Conservation (phyloP, 2,113 vertebrate genomes). For the Irena cyanogastra region DNA sequence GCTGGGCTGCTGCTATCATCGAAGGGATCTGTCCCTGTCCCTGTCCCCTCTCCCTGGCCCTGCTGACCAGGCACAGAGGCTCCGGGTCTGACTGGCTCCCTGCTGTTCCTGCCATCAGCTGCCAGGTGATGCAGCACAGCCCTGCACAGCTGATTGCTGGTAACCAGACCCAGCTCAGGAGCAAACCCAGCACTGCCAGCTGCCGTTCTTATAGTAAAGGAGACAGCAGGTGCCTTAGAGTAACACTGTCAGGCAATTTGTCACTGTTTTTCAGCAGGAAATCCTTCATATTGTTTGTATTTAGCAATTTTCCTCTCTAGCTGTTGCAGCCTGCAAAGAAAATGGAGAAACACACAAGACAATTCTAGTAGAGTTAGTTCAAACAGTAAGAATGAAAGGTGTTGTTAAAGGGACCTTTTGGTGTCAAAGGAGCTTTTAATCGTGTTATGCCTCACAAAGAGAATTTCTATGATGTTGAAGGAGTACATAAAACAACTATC, state of each 20-base stretch:
- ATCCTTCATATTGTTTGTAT: constrained; percentile 68
- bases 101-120: neutral
- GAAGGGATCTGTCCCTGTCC: neutral
- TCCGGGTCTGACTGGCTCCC: neutral
- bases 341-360: neutral
- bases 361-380: neutral
- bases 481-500: neutral
- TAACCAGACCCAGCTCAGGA: neutral
- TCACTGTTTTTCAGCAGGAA: constrained; percentile 74
- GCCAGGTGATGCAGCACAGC: neutral
- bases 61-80: neutral
- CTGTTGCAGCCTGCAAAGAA: constrained; percentile 59
- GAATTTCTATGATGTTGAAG: neutral
- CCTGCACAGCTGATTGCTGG: neutral
- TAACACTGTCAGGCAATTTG: constrained; percentile 64
- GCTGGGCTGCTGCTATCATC: neutral
- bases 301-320: constrained; percentile 68
- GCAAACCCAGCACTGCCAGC: neutral
- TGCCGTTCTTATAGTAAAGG: neutral
- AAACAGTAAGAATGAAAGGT: neutral
- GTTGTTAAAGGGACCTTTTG: neutral
- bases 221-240: neutral
- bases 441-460: neutral
- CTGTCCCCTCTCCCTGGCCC: neutral
- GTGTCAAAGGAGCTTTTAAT: neutral